phyloP scores from a whole-genome alignment of 2,113 vertebrate species.

The Rhizomys pruinosus region DNA sequence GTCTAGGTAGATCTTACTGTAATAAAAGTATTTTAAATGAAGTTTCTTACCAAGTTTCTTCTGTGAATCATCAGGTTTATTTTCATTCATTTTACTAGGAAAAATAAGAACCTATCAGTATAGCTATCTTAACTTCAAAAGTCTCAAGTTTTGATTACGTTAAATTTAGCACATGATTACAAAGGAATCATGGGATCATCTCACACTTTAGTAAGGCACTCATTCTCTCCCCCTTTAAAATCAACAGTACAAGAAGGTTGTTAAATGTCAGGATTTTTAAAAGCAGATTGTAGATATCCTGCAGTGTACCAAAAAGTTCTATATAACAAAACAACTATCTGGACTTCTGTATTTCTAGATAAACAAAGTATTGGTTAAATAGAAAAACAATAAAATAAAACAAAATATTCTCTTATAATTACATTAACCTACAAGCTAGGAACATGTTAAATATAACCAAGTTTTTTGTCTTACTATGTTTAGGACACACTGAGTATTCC shows the following conservation, averaged over 20 bases:
- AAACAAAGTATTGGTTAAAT: not conserved
- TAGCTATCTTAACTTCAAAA: slow-evolving; percentile 49
- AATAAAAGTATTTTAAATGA: slow-evolving; percentile 52
- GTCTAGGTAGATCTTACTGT: not conserved
- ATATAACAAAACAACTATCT: not conserved
- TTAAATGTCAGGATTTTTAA: slow-evolving; percentile 1
- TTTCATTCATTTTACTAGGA: slow-evolving; percentile 85
- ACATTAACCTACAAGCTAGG: slow-evolving; percentile 20
- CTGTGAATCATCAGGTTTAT: slow-evolving; percentile 62
- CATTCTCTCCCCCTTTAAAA: slow-evolving; percentile 43
- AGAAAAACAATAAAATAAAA: not conserved
- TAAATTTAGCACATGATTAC: not conserved
- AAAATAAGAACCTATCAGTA: slow-evolving; percentile 71
- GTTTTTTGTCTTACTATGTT: not conserved
- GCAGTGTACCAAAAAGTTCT: not conserved
- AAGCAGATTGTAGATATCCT: not conserved
- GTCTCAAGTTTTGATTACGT: slow-evolving; percentile 61
- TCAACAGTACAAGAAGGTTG: not conserved
- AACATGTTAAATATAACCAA: not conserved
- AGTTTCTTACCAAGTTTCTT: slow-evolving; percentile 84
- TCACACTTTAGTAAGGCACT: slow-evolving; percentile 17
- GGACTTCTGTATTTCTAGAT: slow-evolving; percentile 37
- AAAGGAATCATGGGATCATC: slow-evolving; percentile 21
- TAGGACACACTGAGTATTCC: not conserved
- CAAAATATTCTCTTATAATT: not conserved